These are phyloP conservation scores for Nothoprocta perdicaria DNA, from an alignment of 2,113 vertebrate species.

Conservation along the genomic window DNA sequence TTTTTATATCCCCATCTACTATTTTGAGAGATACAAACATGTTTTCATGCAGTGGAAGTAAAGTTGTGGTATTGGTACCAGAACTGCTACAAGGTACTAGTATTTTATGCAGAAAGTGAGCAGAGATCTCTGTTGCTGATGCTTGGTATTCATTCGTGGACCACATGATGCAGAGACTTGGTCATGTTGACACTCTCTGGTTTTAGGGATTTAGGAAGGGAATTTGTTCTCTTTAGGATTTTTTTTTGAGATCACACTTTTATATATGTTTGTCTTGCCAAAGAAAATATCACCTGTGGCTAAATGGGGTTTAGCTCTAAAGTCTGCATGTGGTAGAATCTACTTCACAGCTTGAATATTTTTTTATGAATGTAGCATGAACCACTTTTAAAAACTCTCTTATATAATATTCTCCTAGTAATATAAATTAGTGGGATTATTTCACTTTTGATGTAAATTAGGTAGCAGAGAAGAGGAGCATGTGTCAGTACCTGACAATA, in stretches of 20 bases:
- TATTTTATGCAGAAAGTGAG: not conserved
- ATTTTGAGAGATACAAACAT: not conserved
- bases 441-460: not conserved
- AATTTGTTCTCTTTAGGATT: not conserved
- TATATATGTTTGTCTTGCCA: not conserved
- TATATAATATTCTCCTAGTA: not conserved
- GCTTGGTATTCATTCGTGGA: not conserved
- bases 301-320: slow-evolving; percentile 46
- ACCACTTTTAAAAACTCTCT: not conserved
- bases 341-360: not conserved
- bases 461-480: not conserved
- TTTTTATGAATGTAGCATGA: slow-evolving; percentile 63
- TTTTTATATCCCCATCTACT: not conserved
- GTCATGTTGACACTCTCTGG: not conserved
- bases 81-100: not conserved
- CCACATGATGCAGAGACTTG: not conserved
- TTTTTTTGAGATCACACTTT: not conserved
- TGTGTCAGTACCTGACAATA: not conserved
- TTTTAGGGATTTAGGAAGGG: not conserved
- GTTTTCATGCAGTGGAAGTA: not conserved
- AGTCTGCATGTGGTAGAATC: not conserved
- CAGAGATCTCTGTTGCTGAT: not conserved
- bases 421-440: not conserved
- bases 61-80: not conserved
- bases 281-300: slow-evolving; percentile 21